Conservation (phyloP, 2,113 vertebrate species). For the Porphyrio hochstetteri region DNA sequence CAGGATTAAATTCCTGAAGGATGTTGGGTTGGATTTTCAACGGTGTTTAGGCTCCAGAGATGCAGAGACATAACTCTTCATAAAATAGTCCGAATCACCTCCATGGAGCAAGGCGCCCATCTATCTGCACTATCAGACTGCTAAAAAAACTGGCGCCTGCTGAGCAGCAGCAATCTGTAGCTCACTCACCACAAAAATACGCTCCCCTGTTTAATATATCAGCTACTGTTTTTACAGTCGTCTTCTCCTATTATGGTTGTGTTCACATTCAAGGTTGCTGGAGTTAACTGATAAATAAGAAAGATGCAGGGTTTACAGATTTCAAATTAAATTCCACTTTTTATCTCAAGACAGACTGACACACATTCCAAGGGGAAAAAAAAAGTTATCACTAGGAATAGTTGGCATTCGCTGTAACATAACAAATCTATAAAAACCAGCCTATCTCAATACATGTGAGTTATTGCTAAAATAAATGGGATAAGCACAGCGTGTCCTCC, state of each 20-base stretch:
- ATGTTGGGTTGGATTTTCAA: neutral
- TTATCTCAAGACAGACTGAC: neutral
- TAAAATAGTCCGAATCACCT: neutral
- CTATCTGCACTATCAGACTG: conserved; percentile 25
- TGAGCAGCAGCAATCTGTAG: neutral
- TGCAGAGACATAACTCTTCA: conserved; percentile 27
- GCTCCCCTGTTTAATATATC: neutral
- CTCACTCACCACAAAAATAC: neutral
- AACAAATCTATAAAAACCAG: neutral
- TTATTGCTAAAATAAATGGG: neutral
- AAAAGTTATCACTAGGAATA: conserved; percentile 29
- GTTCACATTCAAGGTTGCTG: conserved; percentile 17
- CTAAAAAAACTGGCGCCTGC: neutral
- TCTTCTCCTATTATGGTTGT: neutral
- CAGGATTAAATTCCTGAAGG: neutral
- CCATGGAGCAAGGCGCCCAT: neutral
- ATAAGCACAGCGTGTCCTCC: neutral
- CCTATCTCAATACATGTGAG: neutral
- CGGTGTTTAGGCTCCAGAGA: conserved; percentile 16
- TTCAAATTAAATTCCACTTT: conserved; percentile 9
- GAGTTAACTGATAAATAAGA: conserved; percentile 5
- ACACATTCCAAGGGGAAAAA: neutral
- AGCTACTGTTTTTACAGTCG: neutral
- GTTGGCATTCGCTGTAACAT: neutral
- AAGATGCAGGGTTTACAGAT: neutral